phyloP scores from a whole-genome alignment of 2,888 invertebrate species.

The Boloria selene region DNA sequence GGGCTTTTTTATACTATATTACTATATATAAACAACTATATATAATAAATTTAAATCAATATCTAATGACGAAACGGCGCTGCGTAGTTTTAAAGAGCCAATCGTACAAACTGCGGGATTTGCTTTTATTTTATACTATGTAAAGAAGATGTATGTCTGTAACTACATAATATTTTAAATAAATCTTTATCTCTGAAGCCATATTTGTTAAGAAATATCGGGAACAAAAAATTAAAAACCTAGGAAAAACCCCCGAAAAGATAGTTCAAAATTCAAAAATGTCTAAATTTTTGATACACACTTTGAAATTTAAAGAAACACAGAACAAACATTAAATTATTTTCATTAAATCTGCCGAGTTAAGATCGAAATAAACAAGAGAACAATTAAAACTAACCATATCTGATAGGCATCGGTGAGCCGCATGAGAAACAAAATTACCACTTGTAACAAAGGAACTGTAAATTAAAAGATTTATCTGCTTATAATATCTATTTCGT shows the following conservation, averaged over 20 bases:
- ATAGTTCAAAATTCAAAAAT: neutral
- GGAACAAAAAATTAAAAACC: neutral
- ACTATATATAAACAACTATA: too few species aligned
- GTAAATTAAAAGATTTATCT: constrained; percentile 28
- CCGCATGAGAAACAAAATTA: constrained; percentile 34
- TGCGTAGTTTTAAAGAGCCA: too few species aligned
- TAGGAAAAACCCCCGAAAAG: neutral
- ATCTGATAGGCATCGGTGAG: constrained; percentile 30
- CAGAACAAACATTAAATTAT: neutral
- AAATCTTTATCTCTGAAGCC: neutral
- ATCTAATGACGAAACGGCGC: too few species aligned
- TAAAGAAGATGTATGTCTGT: too few species aligned
- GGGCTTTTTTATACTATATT: too few species aligned
- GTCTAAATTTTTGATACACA: too few species aligned
- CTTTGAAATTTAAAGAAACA: too few species aligned
- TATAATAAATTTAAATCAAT: too few species aligned
- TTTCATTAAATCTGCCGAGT: constrained; percentile 11
- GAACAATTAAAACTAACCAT: constrained; percentile 33
- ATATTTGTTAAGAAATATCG: neutral
- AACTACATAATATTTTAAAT: too few species aligned
- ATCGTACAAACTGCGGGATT: too few species aligned
- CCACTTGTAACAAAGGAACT: constrained; percentile 30
- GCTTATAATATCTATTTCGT: constrained; percentile 8
- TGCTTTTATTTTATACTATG: too few species aligned
- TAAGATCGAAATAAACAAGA: constrained; percentile 26